A percentile compares a stretch with the other conserved stretches of the same genome.
Evolutionary conservation across 2,113 vertebrate genomes (phyloP).

Genomic region (Pogonocichla stellata): DNA sequence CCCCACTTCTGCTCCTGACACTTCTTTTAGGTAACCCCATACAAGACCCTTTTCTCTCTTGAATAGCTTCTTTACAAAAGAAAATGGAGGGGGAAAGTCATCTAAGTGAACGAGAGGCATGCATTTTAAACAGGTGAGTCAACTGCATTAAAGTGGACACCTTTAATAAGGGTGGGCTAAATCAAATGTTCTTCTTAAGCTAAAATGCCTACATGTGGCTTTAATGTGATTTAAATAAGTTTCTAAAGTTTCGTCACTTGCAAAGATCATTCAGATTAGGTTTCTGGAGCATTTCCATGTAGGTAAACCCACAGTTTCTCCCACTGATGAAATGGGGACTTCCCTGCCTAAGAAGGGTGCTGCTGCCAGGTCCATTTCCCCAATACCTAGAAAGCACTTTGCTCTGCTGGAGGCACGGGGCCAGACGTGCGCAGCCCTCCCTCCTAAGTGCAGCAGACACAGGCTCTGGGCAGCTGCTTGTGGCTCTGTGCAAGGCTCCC

Average conservation of each 20-base stretch:
- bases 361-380: neutral
- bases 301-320: neutral
- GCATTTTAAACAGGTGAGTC: neutral
- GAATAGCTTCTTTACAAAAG: neutral
- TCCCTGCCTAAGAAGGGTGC: neutral
- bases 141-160: neutral
- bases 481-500: neutral
- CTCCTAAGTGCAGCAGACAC: neutral
- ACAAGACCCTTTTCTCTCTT: neutral
- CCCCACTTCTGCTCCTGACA: neutral
- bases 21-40: neutral
- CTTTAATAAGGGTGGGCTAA: neutral
- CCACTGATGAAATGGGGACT: neutral
- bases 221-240: neutral
- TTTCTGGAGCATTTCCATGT: neutral
- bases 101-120: neutral
- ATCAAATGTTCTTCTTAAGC: neutral
- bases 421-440: accelerated
- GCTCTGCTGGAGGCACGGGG: neutral
- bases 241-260: neutral
- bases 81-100: neutral
- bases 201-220: neutral
- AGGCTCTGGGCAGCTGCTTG: neutral
- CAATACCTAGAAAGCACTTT: neutral
- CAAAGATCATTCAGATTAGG: neutral